Base-by-base conservation (phyloP, 2,113 vertebrate genomes). In the Lepus americanus region DNA sequence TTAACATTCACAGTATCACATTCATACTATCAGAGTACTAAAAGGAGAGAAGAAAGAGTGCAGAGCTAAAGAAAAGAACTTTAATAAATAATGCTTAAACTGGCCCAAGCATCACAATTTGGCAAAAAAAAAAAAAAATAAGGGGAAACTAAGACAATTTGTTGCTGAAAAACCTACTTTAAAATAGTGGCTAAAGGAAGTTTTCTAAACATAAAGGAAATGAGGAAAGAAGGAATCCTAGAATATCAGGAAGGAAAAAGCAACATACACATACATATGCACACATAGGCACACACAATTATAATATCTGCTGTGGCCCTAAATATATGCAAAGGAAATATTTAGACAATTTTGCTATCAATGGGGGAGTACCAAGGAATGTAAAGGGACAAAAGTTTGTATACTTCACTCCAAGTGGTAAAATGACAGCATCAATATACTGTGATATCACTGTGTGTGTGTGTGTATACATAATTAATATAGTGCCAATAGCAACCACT, bases 121-220 rank as follows among this genome's bases (percentile, higher is more conserved):
- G 63, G 31, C 86, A 76, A 92, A 92, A 82, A 79, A 72, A 63
- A 87, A 83, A 36, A 36, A 36, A 53, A 67, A 90, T 61, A 14
- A 92, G 92, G 53, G 23, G 88, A 90, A 92, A 72, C 59, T 61
- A 86, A 92, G 29, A 90, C 16, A 90, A 89, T 88, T 85, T 23
- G 77, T 91, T 36, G 59, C 55, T 73, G 19, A 67, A 19, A 86
- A 44, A 85, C 31, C 31, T 88, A 61, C 72, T 88, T 25, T 84
- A 87, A 95, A 95, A 92, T n/a, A 93, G 72, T 44, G 73, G 39
- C 33, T 95, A 85, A 86, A 92, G 63, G 73, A 85, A 95, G 51
- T 85, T 88, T 33, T 81, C 61, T 86, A 87, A 94, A 87, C 25
- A 77, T 49, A 94, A 95, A 92, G n/a, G 44, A 92, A 92, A 87